Percentiles rank a stretch among this genome's conserved stretches.
Evolutionary conservation across 2,888 invertebrate genomes (phyloP).

Genomic region (Cryptophagus acutangulus): DNA sequence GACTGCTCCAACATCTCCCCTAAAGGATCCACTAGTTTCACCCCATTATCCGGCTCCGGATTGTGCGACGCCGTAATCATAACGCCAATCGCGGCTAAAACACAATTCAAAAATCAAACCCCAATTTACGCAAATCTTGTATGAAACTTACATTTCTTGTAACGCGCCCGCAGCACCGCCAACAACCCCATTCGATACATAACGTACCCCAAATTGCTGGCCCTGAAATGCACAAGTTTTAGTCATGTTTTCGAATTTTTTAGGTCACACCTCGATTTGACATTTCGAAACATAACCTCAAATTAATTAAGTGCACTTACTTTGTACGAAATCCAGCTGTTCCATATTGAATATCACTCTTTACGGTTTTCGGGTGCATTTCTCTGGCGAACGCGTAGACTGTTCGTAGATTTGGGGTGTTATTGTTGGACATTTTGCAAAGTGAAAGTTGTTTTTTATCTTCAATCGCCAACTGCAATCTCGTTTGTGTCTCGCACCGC

Average conservation of each 20-base stretch:
- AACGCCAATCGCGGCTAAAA: slow-evolving; percentile 76
- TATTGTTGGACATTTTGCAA: slow-evolving; percentile 33
- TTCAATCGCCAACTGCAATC: too few relatives aligned
- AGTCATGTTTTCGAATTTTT: slow-evolving; percentile 16
- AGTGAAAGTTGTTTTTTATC: neutral
- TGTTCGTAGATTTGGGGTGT: slow-evolving; percentile 53
- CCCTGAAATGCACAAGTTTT: slow-evolving; percentile 57
- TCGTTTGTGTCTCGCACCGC: too few relatives aligned
- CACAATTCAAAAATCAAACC: slow-evolving; percentile 13
- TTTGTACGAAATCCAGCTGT: slow-evolving; percentile 81
- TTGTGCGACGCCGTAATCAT: slow-evolving; percentile 99
- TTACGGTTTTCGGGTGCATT: slow-evolving; percentile 68
- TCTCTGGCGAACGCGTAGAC: slow-evolving; percentile 74
- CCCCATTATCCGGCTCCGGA: slow-evolving; percentile 92
- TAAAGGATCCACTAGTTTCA: slow-evolving; percentile 90
- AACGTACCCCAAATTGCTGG: slow-evolving; percentile 79
- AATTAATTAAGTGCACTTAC: slow-evolving; percentile 53
- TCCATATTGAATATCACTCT: slow-evolving; percentile 70
- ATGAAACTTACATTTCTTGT: slow-evolving; percentile 62
- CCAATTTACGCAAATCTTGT: neutral
- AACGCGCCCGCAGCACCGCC: slow-evolving; percentile 81
- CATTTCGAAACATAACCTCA: slow-evolving; percentile 25
- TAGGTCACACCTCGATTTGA: slow-evolving; percentile 21
- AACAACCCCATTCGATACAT: slow-evolving; percentile 92
- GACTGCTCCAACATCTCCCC: slow-evolving; percentile 93